phyloP scores from a whole-genome alignment of 1,140 invertebrate genomes.

The Pectinophora gossypiella region DNA sequence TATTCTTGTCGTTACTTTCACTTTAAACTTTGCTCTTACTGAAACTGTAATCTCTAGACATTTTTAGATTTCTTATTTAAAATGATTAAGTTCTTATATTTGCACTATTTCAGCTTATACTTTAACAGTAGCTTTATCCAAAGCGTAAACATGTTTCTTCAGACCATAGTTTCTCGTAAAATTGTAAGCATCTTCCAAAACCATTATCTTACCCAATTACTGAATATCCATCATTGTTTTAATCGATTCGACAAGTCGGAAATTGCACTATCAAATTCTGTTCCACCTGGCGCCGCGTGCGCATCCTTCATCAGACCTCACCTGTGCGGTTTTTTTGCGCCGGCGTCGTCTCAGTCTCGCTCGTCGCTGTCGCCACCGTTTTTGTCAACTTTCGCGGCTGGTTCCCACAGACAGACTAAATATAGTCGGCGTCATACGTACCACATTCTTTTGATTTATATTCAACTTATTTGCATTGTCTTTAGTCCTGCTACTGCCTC shows the following conservation, averaged over 20 bases:
- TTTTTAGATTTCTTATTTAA: too few relatives aligned
- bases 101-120: too few relatives aligned
- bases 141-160: too few relatives aligned
- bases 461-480: slow-evolving; percentile 14
- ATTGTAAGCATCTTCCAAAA: too few relatives aligned
- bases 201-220: too few relatives aligned
- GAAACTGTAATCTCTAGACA: too few relatives aligned
- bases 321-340: slow-evolving; percentile 45
- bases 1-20: too few relatives aligned
- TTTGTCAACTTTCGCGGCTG: slow-evolving; percentile 57
- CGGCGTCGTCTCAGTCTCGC: slow-evolving; percentile 18
- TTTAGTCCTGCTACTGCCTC: background rate
- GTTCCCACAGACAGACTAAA: slow-evolving; percentile 28
- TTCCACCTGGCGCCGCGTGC: slow-evolving; percentile 16
- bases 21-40: too few relatives aligned
- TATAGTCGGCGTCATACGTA: slow-evolving; percentile 16
- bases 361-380: slow-evolving; percentile 36
- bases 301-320: slow-evolving; percentile 23
- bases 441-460: slow-evolving; percentile 28
- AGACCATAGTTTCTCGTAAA: too few relatives aligned
- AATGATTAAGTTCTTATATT: too few relatives aligned
- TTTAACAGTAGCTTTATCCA: too few relatives aligned
- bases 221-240: too few relatives aligned
- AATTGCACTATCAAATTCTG: background rate
- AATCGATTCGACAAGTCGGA: background rate